These are phyloP conservation scores for Phycodurus eques DNA, from an alignment of 2,113 vertebrate genomes.

Conservation along the genomic window DNA sequence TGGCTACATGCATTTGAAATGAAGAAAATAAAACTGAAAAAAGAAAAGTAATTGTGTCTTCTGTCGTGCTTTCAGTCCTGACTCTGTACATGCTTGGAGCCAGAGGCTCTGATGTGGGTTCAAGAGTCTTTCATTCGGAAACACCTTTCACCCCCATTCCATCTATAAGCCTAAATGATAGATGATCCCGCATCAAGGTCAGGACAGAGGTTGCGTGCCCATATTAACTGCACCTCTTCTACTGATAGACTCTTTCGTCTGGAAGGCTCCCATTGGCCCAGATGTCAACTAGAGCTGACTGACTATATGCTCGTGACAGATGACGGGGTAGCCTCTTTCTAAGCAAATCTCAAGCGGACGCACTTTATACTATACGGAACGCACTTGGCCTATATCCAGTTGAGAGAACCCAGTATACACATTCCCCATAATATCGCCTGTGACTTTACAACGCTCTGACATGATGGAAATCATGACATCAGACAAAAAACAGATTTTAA, in stretches of 20 bases:
- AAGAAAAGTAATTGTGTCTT: neutral
- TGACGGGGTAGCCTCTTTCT: neutral
- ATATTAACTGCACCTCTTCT: slow-evolving; percentile 56
- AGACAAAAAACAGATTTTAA: too few species aligned
- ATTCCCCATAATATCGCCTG: neutral
- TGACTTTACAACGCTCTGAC: too few species aligned
- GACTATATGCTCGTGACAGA: slow-evolving; percentile 3
- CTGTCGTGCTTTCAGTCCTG: neutral
- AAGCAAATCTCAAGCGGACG: slow-evolving; percentile 19
- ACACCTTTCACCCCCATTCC: slow-evolving; percentile 35
- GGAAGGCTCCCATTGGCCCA: slow-evolving; percentile 40
- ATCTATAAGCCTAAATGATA: slow-evolving; percentile 50
- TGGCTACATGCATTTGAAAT: neutral
- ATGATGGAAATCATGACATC: too few species aligned
- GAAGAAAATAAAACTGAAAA: neutral
- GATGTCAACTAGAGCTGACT: slow-evolving; percentile 52
- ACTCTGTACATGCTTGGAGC: slow-evolving; percentile 2
- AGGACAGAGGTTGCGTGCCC: slow-evolving; percentile 51
- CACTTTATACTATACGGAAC: slow-evolving; percentile 5
- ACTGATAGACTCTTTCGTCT: slow-evolving; percentile 46
- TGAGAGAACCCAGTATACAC: neutral
- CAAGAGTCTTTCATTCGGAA: slow-evolving; percentile 40
- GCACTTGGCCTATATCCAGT: neutral
- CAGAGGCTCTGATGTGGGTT: slow-evolving; percentile 28
- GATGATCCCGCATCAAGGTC: slow-evolving; percentile 53